These are phyloP conservation scores for Ceratitis capitata DNA, from an alignment of 1,140 invertebrate genomes.

Conservation along the genomic window DNA sequence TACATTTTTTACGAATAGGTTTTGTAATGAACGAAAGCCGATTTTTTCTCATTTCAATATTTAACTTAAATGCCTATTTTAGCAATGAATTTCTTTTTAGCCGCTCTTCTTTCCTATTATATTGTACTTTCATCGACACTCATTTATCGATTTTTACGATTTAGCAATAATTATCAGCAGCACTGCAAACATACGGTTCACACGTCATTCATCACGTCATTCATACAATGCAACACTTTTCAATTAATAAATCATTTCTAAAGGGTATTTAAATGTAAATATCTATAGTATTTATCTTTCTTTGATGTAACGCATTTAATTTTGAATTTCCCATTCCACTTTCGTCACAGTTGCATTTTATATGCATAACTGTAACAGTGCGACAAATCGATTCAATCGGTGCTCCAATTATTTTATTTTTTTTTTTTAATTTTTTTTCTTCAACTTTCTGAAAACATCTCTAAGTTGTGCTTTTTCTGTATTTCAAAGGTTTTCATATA, in stretches of 20 bases:
- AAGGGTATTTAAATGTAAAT: background rate
- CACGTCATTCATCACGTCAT: background rate
- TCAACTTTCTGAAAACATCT: background rate
- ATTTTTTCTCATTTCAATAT: too few relatives aligned
- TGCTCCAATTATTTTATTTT: constrained; percentile 3
- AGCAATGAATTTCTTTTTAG: too few relatives aligned
- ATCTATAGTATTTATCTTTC: background rate
- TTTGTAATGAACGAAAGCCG: too few relatives aligned
- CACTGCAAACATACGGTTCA: background rate
- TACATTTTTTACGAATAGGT: too few relatives aligned
- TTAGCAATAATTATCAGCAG: too few relatives aligned
- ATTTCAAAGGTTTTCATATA: background rate
- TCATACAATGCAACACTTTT: background rate
- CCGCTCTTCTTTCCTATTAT: too few relatives aligned
- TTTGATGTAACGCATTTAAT: background rate
- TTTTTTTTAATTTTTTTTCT: too few relatives aligned
- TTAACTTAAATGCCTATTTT: too few relatives aligned
- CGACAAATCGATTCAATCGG: background rate
- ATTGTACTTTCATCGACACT: too few relatives aligned
- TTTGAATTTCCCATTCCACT: background rate
- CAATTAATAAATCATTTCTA: background rate
- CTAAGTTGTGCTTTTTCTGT: background rate
- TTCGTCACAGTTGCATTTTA: background rate
- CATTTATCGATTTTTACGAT: too few relatives aligned
- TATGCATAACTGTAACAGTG: background rate